Conservation (phyloP, 2,113 vertebrate species). For the Ginglymostoma cirratum region DNA sequence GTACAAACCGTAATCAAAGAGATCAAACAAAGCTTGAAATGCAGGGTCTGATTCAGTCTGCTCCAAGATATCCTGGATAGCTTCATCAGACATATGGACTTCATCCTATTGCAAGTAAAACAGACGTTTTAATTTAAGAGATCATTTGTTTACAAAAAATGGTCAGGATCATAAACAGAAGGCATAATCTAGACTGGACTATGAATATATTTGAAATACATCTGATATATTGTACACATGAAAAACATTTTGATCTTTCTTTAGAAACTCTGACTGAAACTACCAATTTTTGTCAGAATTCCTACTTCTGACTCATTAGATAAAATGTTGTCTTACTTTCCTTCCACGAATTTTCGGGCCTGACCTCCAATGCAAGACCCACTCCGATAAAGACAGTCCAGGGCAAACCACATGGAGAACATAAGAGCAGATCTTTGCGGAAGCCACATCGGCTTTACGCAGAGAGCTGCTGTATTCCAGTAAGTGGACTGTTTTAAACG, state of each 20-base stretch:
- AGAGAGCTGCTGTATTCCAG: too few relatives aligned
- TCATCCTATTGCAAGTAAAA: constrained; percentile 63
- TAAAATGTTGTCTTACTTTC: too few relatives aligned
- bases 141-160: neutral
- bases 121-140: neutral
- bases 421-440: too few relatives aligned
- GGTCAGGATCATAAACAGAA: neutral
- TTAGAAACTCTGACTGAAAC: neutral
- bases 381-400: too few relatives aligned
- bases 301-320: too few relatives aligned
- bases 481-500: too few relatives aligned
- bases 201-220: neutral
- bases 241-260: neutral
- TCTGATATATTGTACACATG: neutral
- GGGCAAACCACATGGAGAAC: too few relatives aligned
- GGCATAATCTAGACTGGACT: neutral
- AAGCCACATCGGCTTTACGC: too few relatives aligned
- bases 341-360: too few relatives aligned
- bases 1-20: constrained; percentile 82
- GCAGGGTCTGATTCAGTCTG: constrained; percentile 95
- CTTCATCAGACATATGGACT: constrained; percentile 96
- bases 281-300: too few relatives aligned
- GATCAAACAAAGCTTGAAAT: constrained; percentile 93
- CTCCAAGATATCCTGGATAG: constrained; percentile 90
- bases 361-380: too few relatives aligned